A percentile compares a stretch with the other conserved stretches of the same genome.
These are phyloP conservation scores for Hyaena hyaena DNA, from an alignment of 2,113 vertebrate species.

Conservation along the genomic window DNA sequence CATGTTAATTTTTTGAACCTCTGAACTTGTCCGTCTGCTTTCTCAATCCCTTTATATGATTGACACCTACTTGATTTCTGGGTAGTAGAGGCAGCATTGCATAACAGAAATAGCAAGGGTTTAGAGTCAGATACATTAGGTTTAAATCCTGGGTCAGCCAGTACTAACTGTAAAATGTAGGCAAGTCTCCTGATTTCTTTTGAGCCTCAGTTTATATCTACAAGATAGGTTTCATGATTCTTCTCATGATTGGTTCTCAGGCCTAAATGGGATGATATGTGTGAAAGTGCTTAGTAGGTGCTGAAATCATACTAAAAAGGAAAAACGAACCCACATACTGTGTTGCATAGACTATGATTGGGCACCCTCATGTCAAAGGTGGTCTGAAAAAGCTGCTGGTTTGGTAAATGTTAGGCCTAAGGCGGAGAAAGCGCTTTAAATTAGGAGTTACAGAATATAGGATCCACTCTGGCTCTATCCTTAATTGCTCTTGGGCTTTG, in stretches of 20 bases:
- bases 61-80: not conserved
- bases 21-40: not conserved
- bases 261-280: not conserved
- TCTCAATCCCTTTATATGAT: not conserved
- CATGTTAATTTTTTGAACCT: not conserved
- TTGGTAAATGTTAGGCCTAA: not conserved
- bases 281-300: not conserved
- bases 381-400: not conserved
- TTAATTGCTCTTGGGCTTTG: not conserved
- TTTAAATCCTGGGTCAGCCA: not conserved
- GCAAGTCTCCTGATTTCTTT: slow-evolving; percentile 6
- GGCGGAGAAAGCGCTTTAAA: not conserved
- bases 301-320: slow-evolving; percentile 23
- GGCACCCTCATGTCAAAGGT: not conserved
- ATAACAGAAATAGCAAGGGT: not conserved
- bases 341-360: not conserved
- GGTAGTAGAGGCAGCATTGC: not conserved
- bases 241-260: not conserved
- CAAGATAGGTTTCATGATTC: not conserved
- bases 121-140: not conserved
- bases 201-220: not conserved
- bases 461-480: not conserved
- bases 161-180: not conserved
- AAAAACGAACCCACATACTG: not conserved
- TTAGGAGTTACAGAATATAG: not conserved